Base-by-base conservation (phyloP, 2,797 vertebrate species). In the Paratrypauchen microcephalus region DNA sequence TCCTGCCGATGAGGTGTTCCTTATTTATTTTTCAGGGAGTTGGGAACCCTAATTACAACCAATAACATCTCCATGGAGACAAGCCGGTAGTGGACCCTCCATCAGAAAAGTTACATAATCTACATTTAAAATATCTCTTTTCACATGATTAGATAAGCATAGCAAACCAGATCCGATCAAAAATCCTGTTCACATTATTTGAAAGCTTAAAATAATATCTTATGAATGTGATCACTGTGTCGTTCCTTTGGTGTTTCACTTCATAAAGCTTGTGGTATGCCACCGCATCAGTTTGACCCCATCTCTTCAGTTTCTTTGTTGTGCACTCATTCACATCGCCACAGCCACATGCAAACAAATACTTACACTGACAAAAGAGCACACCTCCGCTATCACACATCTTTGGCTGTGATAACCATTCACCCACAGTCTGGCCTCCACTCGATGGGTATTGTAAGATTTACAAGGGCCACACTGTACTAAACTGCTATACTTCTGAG, bases 191-290 rank as follows among this genome's bases (percentile, higher is more conserved):
- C 76, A 76, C 79, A 79, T 87, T 84, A 86, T 2, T 64, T 64
- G 13, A 13, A 45, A 45, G 13, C 91, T 82, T 88, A 91, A 91
- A 91, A 91, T 88, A 88, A 90, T 87, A 90, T 88, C 66, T 88
- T 81, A 85, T 94, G 92, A 94, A 93, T 93, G 92, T 89, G 83
- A 90, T 92, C 88, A 91, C 92, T 93, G 92, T 93, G 92, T 92
- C 83, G 86, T 88, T 83, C 86, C 79, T 92, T 91, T 91, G 91
- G 89, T 91, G 93, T 93, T 92, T 93, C 93, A 94, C 91, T 92
- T 92, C 92, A 93, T 92, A 92, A 93, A 92, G 28, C 88, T 85
- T 76, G 71, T 30, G 92, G 92, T 91, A 94, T 94, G 90, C 87
- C 82, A 83, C 90, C 81, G 88, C 90, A 91, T 92, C 91, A 88